phyloP scores from a whole-genome alignment of 64 coral and sea anemone species.

The Stylophora pistillata region DNA sequence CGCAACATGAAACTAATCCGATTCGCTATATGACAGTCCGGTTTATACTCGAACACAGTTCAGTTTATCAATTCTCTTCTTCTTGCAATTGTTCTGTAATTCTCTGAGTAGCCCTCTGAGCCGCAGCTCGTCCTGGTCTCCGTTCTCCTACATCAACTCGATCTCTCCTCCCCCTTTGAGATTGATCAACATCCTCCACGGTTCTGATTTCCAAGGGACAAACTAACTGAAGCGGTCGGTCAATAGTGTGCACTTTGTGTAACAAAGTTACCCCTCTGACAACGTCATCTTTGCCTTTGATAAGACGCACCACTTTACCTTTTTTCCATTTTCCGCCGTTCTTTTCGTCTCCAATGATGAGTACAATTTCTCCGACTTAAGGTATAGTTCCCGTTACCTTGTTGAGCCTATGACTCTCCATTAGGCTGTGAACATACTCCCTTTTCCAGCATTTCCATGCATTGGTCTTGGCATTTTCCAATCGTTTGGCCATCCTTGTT shows the following conservation, averaged over 20 bases:
- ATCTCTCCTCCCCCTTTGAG: not conserved
- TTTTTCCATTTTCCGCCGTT: not conserved
- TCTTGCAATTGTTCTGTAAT: no score
- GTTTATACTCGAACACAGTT: not conserved
- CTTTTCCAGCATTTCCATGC: constrained; percentile 59
- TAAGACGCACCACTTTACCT: no score
- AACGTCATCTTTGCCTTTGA: no score
- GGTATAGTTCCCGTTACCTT: constrained; percentile 24
- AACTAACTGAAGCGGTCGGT: no score
- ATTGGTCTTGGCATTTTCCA: constrained; percentile 37
- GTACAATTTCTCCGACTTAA: constrained; percentile 15
- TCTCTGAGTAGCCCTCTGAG: no score
- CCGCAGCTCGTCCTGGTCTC: no score
- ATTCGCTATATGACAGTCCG: not conserved
- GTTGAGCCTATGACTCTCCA: no score
- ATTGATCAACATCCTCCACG: no score
- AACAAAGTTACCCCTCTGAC: no score
- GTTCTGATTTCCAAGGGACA: no score
- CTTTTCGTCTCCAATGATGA: constrained; percentile 6
- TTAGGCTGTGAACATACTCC: constrained; percentile 74
- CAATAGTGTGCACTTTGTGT: no score
- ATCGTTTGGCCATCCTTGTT: constrained; percentile 44
- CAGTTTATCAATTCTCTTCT: not conserved
- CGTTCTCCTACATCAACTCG: no score
- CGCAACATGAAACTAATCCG: not conserved